phyloP scores from a whole-genome alignment of 2,797 vertebrate genomes.

The Acomys russatus region DNA sequence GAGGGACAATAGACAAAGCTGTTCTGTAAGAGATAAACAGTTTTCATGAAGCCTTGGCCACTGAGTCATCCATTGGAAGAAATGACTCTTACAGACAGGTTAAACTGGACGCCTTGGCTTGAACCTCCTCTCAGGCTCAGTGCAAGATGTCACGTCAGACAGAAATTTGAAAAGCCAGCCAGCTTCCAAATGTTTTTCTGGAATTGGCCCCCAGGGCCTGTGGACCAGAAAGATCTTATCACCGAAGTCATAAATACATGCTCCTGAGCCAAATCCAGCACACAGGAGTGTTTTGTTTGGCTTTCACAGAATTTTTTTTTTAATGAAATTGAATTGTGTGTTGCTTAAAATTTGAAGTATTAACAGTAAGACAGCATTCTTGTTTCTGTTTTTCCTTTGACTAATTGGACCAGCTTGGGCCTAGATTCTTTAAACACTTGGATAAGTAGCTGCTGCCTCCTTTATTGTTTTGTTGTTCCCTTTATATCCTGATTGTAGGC shows the following conservation, averaged over 20 bases:
- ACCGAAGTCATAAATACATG: not conserved
- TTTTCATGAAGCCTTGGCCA: not conserved
- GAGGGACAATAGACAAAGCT: not conserved
- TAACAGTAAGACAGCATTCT: not conserved
- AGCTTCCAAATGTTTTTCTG: not conserved
- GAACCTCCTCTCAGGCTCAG: not conserved
- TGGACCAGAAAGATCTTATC: not conserved
- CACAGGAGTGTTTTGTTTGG: conserved; percentile 33
- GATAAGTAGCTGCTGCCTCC: not conserved
- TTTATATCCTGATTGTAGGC: too few relatives aligned
- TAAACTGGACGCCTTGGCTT: not conserved
- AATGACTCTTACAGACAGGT: not conserved
- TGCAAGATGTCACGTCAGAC: not conserved
- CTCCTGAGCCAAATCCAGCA: not conserved
- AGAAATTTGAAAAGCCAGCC: conserved; percentile 6
- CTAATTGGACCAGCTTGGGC: not conserved
- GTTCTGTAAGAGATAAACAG: not conserved
- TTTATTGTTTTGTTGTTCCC: too few relatives aligned
- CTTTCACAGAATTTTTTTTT: not conserved
- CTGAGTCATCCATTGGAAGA: not conserved
- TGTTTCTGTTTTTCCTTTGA: conserved; percentile 33
- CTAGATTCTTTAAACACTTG: conserved; percentile 21
- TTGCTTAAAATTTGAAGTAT: conserved; percentile 36
- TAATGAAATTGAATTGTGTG: not conserved
- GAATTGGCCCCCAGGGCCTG: not conserved